Base-by-base conservation (phyloP, 2,888 invertebrate genomes). In the Phyllotreta cruciferae region DNA sequence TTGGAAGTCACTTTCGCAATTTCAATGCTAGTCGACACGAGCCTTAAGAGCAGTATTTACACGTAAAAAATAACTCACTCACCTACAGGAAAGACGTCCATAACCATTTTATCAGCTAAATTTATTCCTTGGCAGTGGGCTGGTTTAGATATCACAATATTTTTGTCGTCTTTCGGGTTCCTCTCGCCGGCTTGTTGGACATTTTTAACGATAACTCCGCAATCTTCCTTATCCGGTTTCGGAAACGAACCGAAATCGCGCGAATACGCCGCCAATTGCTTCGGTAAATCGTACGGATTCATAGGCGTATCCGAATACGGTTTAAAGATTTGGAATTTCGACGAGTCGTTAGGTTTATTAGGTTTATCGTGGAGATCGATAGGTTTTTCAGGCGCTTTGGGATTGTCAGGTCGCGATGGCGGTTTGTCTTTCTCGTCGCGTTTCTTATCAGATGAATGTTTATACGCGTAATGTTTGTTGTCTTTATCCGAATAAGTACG, bases 41-140 rank as follows among this genome's bases (percentile, higher is more conserved):
- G n/a, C n/a, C n/a, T n/a, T n/a, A n/a, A n/a, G n/a, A n/a, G n/a
- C n/a, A n/a, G n/a, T n/a, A n/a, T n/a, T n/a, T n/a, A n/a, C n/a
- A n/a, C n/a, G n/a, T n/a, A n/a, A n/a, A n/a, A n/a, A n/a, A 24
- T 8, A 35, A 35, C 10, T 44, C 24, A 42, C 52, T 52, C 44
- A 60, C 60, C 44, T 13, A 14, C 37, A 37, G 60, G 36, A 44
- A 42, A 60, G 38, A 44, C 42, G 11, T 44, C 42, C 38, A 56
- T 42, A 36, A 56, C 63, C 38, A 50, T 60, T 24, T 57, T 60
- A 58, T 78, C 78, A 6, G 76, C 76, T 58, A 78, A 71, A 73
- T 79, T 78, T 38, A 79, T 76, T 11, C 78, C 71, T 73, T 78
- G 78, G 74, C 77, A 78, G 73, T 77, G 77, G 55, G 70, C 64